phyloP scores from a whole-genome alignment of 2,797 vertebrate species.

The Denticeps clupeoides region DNA sequence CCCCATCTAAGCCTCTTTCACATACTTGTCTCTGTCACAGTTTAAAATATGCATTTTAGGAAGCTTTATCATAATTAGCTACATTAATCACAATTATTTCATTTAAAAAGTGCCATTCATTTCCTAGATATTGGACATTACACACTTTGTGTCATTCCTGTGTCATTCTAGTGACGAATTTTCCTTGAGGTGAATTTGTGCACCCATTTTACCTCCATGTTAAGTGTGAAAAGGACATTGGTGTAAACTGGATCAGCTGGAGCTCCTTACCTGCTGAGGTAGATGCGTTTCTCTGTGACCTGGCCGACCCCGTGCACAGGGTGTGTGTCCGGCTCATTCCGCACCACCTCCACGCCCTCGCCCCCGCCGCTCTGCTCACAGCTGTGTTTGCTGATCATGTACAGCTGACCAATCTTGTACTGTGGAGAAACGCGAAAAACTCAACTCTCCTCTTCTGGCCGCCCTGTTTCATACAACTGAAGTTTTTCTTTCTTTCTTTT shows the following conservation, averaged over 20 bases:
- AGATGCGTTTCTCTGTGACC: slow-evolving; percentile 66
- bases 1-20: too few species aligned
- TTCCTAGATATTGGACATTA: too few species aligned
- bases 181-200: too few species aligned
- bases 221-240: too few species aligned
- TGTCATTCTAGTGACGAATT: too few species aligned
- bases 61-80: too few species aligned
- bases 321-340: slow-evolving; percentile 55
- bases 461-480: not conserved
- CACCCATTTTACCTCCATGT: too few species aligned
- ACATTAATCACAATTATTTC: too few species aligned
- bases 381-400: slow-evolving; percentile 78
- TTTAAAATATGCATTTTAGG: too few species aligned
- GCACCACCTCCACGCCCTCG: slow-evolving; percentile 68
- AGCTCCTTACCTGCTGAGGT: slow-evolving; percentile 58
- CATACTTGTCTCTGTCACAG: too few species aligned
- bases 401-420: slow-evolving; percentile 71
- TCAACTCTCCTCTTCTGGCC: not conserved
- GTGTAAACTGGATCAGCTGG: slow-evolving; percentile 4
- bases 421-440: slow-evolving; percentile 29
- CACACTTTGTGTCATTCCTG: too few species aligned
- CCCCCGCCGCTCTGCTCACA: slow-evolving; percentile 65
- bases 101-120: too few species aligned
- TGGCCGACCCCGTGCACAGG: slow-evolving; percentile 57
- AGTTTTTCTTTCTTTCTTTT: not conserved